phyloP scores from a whole-genome alignment of 2,888 invertebrate genomes.

The Diarsia mendica region DNA sequence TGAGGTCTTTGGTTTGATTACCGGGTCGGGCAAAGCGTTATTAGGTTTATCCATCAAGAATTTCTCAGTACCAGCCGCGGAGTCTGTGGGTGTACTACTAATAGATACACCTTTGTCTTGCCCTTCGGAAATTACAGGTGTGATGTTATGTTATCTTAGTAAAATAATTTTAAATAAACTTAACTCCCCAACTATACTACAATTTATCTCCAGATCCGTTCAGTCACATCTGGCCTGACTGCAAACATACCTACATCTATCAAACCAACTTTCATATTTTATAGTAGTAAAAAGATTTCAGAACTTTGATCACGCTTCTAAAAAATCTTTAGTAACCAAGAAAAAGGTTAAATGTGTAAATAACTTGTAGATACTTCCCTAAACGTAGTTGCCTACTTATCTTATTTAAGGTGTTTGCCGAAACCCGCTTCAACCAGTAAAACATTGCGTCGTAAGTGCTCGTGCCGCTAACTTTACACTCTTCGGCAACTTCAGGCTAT shows the following conservation, averaged over 20 bases:
- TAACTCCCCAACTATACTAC: no score
- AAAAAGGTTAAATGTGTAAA: slow-evolving; percentile 54
- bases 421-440: slow-evolving; percentile 50
- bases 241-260: no score
- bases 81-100: no score
- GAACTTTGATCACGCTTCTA: slow-evolving; percentile 12
- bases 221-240: no score
- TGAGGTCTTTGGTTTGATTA: no score
- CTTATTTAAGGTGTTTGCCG: slow-evolving; percentile 55
- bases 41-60: no score
- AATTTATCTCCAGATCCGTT: no score
- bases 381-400: slow-evolving; percentile 53
- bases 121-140: no score
- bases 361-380: slow-evolving; percentile 51
- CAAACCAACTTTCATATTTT: no score
- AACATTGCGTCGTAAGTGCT: slow-evolving; percentile 53
- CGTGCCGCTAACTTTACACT: slow-evolving; percentile 48
- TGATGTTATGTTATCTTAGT: background rate
- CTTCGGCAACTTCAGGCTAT: slow-evolving; percentile 22
- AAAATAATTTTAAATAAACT: background rate
- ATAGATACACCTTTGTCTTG: no score
- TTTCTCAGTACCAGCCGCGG: no score
- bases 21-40: no score
- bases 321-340: slow-evolving; percentile 33
- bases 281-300: background rate